These are phyloP conservation scores for Strigops habroptila DNA, from an alignment of 2,113 vertebrate genomes.

Conservation along the genomic window DNA sequence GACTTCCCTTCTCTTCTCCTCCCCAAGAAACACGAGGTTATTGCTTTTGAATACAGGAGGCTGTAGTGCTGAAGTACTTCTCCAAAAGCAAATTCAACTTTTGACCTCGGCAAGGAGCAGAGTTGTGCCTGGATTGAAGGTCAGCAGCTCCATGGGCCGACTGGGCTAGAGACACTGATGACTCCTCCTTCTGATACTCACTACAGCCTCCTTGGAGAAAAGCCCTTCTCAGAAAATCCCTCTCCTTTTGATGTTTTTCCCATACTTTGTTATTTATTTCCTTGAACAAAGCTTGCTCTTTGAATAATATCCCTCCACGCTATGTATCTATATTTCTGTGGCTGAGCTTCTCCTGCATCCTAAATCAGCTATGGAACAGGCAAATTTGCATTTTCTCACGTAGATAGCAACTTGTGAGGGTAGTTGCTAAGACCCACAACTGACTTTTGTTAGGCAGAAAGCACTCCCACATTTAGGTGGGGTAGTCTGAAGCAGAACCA, in stretches of 20 bases:
- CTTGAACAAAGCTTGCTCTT: background rate
- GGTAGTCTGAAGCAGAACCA: background rate
- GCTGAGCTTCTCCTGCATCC: background rate
- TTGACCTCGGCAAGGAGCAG: background rate
- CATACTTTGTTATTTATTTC: background rate
- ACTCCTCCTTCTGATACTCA: background rate
- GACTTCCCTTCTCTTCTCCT: background rate
- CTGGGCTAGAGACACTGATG: background rate
- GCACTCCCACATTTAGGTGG: background rate
- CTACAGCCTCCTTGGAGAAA: background rate
- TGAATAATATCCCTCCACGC: background rate
- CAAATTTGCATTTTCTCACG: background rate
- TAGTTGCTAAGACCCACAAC: rapidly evolving
- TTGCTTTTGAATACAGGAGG: background rate
- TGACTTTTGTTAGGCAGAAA: background rate
- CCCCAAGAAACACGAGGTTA: rapidly evolving
- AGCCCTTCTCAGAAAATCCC: background rate
- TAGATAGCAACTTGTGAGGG: background rate
- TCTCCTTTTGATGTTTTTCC: background rate
- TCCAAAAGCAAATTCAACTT: constrained; percentile 11
- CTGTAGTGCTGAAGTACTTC: background rate
- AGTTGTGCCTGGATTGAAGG: background rate
- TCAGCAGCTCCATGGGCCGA: background rate
- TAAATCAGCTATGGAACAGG: background rate
- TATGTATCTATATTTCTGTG: background rate